Base-by-base conservation (phyloP, 2,113 vertebrate genomes). In the Alaudala cheleensis region DNA sequence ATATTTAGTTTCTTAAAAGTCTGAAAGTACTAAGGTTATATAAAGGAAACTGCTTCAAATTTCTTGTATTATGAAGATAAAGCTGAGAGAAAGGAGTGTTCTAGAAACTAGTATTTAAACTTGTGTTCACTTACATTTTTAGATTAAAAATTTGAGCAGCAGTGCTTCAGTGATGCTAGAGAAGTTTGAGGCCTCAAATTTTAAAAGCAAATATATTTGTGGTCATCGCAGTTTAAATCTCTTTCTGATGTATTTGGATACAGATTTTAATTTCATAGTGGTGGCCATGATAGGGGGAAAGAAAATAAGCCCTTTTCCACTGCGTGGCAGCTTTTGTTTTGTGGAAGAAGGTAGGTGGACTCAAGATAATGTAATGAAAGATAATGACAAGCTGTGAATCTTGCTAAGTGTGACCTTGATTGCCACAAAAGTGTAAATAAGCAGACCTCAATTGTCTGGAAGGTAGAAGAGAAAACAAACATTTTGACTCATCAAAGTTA, bases 241-340 rank as follows among this genome's bases (percentile, higher is more conserved):
- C 45, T 86, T 85, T 56, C 37, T 76, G 23, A n/a, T 66, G 10
- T 69, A 23, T 83, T 73, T 90, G 56, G 47, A 60, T 94, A 31
- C 34, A 92, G 31, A 60, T 82, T 62, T 89, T 86, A 61, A 22
- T 86, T 92, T 92, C 61, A 40, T 33, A 45, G 29, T 23, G 25
- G 26, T 47, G 16, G 14, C 39, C 49, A 23, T 77, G 73, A 70
- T 40, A 50, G 49, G 24, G 11, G 81, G 77, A 81, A 76, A 79
- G 31, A 77, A 88, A 94, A 81, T 39, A 40, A 6, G 10, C 22
- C 16, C 24, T 51, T 80, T 65, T 16, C 49, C 72, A 5, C 60
- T 94, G 10, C 50, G n/a, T 61, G 49, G 40, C 50, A 80, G 31
- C 45, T 82, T 95, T 80, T 87, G 40, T 91, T 88, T 86, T 82